These are phyloP conservation scores for Lagorchestes hirsutus DNA, from an alignment of 2,797 vertebrate genomes.

Conservation along the genomic window DNA sequence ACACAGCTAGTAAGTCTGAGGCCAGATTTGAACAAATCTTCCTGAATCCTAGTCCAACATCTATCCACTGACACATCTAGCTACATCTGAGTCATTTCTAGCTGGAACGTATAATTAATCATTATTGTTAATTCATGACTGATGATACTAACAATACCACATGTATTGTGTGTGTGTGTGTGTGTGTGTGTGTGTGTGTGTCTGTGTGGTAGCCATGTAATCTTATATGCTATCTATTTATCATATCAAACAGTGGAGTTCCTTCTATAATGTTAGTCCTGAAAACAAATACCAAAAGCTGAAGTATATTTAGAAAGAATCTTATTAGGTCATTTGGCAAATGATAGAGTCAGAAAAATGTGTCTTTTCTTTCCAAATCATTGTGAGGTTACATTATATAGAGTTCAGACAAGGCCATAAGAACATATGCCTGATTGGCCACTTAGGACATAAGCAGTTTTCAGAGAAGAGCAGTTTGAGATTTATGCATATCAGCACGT, in stretches of 20 bases:
- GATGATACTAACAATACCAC: too few relatives aligned
- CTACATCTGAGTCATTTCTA: too few relatives aligned
- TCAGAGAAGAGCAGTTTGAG: neutral
- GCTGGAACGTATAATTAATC: too few relatives aligned
- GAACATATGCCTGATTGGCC: neutral
- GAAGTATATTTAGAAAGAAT: neutral
- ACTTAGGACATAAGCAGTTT: neutral
- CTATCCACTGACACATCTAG: neutral
- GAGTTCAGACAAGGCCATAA: neutral
- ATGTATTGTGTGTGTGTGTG: too few relatives aligned
- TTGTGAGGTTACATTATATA: neutral
- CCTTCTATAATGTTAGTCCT: neutral
- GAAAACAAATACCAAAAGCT: neutral
- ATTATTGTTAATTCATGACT: too few relatives aligned
- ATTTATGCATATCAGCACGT: neutral
- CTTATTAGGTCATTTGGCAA: neutral
- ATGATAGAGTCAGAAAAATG: neutral
- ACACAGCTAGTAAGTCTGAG: neutral
- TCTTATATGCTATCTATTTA: neutral
- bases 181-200: too few relatives aligned
- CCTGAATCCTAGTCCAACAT: neutral
- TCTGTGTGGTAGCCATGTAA: neutral
- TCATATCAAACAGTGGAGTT: neutral
- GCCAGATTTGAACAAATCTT: neutral
- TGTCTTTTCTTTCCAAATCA: neutral